Percentiles rank a stretch among this genome's conserved stretches.
These are phyloP conservation scores for Typhlomys cinereus DNA, from an alignment of 2,113 vertebrate species.

Conservation along the genomic window DNA sequence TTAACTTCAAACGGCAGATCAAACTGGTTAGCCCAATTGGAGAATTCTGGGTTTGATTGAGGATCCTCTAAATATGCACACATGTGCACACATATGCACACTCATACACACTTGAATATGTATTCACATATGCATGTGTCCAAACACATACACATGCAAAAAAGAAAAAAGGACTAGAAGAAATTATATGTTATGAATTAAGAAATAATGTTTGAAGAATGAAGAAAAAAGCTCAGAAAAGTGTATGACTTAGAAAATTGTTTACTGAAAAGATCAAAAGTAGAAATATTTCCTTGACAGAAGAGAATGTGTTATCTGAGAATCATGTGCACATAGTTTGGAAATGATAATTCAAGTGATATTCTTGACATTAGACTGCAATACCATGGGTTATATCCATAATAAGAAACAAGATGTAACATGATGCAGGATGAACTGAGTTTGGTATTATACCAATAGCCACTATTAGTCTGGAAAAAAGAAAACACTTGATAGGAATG, in stretches of 20 bases:
- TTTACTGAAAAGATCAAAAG: not conserved
- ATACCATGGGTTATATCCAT: not conserved
- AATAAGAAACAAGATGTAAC: not conserved
- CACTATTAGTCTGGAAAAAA: rapidly evolving
- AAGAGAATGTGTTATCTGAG: not conserved
- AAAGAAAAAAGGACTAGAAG: no score
- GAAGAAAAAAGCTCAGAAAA: not conserved
- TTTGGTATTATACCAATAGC: rapidly evolving
- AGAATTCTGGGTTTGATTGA: no score
- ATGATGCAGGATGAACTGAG: not conserved
- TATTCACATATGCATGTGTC: no score
- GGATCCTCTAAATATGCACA: no score
- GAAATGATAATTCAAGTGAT: not conserved
- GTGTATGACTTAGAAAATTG: not conserved
- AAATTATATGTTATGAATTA: no score
- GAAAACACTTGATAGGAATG: not conserved
- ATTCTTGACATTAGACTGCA: not conserved
- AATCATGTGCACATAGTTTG: not conserved
- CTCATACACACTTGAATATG: no score
- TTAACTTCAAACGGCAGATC: no score
- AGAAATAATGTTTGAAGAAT: not conserved
- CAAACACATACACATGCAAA: no score
- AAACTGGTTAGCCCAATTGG: no score
- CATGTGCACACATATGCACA: no score
- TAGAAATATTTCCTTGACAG: not conserved